Base-by-base conservation (phyloP, 2,113 vertebrate species). In the Oreochromis spilurus region DNA sequence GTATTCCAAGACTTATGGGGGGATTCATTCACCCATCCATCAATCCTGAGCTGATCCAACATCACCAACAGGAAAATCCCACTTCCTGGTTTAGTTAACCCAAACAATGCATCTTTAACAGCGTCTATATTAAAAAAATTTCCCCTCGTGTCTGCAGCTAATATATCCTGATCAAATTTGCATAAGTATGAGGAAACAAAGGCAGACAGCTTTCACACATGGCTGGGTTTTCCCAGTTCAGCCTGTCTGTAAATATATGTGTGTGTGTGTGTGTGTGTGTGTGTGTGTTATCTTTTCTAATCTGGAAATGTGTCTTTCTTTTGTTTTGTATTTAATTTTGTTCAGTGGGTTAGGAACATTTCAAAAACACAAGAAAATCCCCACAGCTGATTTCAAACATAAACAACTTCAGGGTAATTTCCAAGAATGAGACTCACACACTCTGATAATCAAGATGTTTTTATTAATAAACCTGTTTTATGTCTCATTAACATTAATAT, bases 11-110 rank as follows among this genome's bases (percentile, higher is more conserved):
- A 24, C 5, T 70, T 26, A 3, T 48, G 14, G 24, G 2, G 2
- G 6, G 5, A 50, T 50, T 50, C 24, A 50, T 31, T 77, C 0
- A 77, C 16, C 24, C 45, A 19, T 26, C 65, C 38, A 50, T 12
- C 70, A 19, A 31, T 24, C 38, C 21, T 5, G 24, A 45, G 9
- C 43, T 31, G 43, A 50, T 10, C 70, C 24, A 1, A 1, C 13
- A 2, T 75, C 21, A 75, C 5, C 83, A 26, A 26, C 13, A 43
- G 81, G 29, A 83, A 89, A 87, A 7, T 85, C 80, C 84, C 3
- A 3, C 62, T 90, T 86, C 88, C 65, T 62, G 53, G 29, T 85
- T 55, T 4, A 17, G 21, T 7, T 5, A 21, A 65, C 17, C 1
- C 16, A 48, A 62, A 83, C 34, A 52, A 16, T 1, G 53, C 4